Conservation (phyloP, 2,888 invertebrate species). For the Noctua pronuba region DNA sequence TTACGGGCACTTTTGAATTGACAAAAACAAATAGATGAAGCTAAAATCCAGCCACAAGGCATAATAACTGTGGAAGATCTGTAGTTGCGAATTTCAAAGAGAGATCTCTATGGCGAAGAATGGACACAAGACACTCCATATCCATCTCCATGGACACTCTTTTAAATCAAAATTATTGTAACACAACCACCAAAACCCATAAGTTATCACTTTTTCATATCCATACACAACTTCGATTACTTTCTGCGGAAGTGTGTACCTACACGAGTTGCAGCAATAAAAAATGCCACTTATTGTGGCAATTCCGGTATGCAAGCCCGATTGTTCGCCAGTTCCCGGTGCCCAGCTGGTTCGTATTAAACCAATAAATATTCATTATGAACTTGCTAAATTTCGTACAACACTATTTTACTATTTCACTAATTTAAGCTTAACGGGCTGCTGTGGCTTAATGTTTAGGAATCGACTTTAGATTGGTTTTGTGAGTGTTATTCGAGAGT, state of each 20-base stretch:
- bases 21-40: too few relatives aligned
- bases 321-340: slow-evolving; percentile 80
- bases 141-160: too few relatives aligned
- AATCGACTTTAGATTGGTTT: slow-evolving; percentile 64
- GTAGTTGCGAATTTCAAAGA: too few relatives aligned
- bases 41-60: too few relatives aligned
- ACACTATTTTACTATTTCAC: slow-evolving; percentile 87
- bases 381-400: slow-evolving; percentile 88
- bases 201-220: slow-evolving; percentile 27
- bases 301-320: slow-evolving; percentile 82
- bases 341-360: slow-evolving; percentile 87
- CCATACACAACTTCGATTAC: slow-evolving; percentile 30
- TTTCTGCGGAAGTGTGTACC: slow-evolving; percentile 41
- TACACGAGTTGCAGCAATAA: slow-evolving; percentile 66
- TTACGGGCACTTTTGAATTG: too few relatives aligned
- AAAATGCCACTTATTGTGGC: slow-evolving; percentile 79
- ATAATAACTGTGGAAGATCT: too few relatives aligned
- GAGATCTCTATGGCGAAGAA: too few relatives aligned
- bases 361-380: slow-evolving; percentile 89
- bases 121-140: too few relatives aligned
- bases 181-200: not conserved
- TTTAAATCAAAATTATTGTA: too few relatives aligned
- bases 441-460: slow-evolving; percentile 68
- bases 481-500: slow-evolving; percentile 43
- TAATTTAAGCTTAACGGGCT: slow-evolving; percentile 84